Percentiles rank a stretch among this genome's conserved stretches.
Evolutionary conservation across 1,140 invertebrate genomes (phyloP).

Genomic region (Ceratina japonica): DNA sequence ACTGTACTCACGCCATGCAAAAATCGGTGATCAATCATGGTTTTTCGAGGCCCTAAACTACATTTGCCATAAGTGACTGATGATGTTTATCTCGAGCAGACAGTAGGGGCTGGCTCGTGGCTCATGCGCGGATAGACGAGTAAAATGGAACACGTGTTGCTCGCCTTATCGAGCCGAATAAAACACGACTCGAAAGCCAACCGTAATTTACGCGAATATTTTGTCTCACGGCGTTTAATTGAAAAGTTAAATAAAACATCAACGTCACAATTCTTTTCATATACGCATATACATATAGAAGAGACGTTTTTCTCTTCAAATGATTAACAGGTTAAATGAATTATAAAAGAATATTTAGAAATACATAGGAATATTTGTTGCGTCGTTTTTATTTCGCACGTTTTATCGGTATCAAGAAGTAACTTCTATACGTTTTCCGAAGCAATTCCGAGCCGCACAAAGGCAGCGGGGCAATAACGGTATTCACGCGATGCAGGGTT

Average conservation of each 20-base stretch:
- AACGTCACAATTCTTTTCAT: too few relatives aligned
- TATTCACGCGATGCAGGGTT: neutral
- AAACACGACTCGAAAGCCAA: neutral
- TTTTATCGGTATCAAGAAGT: too few relatives aligned
- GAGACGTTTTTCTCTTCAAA: too few relatives aligned
- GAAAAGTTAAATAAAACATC: too few relatives aligned
- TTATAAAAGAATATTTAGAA: too few relatives aligned
- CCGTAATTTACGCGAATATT: neutral
- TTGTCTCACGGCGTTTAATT: too few relatives aligned
- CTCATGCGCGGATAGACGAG: neutral
- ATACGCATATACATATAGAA: too few relatives aligned
- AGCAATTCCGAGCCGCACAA: conserved; percentile 1
- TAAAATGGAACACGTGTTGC: conserved; percentile 24
- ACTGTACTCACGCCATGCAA: neutral
- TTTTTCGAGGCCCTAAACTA: conserved; percentile 5
- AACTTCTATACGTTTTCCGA: too few relatives aligned
- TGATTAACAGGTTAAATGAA: too few relatives aligned
- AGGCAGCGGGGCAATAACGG: conserved; percentile 9
- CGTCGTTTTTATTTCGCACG: too few relatives aligned
- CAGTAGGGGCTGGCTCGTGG: neutral
- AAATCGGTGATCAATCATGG: conserved; percentile 1
- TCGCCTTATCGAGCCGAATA: conserved; percentile 11
- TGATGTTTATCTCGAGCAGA: neutral
- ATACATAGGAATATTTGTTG: too few relatives aligned
- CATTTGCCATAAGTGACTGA: conserved; percentile 12